Evolutionary conservation across 2,888 invertebrate genomes (phyloP), one percentile per base, ranked within the genome.

Genomic region (Stomorhina lunata): DNA sequence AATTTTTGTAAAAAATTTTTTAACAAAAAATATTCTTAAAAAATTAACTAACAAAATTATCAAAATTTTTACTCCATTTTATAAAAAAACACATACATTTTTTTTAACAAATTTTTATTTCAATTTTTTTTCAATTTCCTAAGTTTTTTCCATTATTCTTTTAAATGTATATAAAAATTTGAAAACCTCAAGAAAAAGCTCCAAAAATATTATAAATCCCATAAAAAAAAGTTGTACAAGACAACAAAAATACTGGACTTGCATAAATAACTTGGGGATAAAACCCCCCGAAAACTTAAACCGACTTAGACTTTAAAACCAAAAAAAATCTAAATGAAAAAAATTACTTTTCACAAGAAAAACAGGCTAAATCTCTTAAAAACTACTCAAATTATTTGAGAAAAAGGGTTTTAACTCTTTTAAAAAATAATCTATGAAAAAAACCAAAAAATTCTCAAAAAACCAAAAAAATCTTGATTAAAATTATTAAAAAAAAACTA

Each of bases 1-100:
- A 85, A 86, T 84, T 86, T 85, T 86, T 73, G 85, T 85, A 85
- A 81, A 63, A 85, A 78, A 20, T 17, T 71, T n/a, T n/a, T 71
- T 81, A 79, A 79, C 29, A 59, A 79, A 57, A 75, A 78, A 66
- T 81, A 63, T 40, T 50, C 17, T 71, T 57, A 76, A 79, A 80
- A 48, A 79, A 59, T 25, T 9, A 37, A 59, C 15, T 15, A 43
- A 72, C 79, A 77, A 83, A 83, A 79, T 79, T 79, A 82, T 71
- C 78, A 75, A 79, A 79, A 75, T 82, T 82, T 80, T 72, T 77
- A 83, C 80, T 80, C 83, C 83, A 80, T 80, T 83, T 80, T 63
- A 63, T 55, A 15, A 57, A 68, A 63, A 72, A 73, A 37, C 55
- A 66, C 27, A 57, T 45, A 40, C 17, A 57, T 63, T 22, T 15